These are phyloP conservation scores for Eulemur albifrons DNA, from an alignment of 2,797 vertebrate species.

Conservation along the genomic window DNA sequence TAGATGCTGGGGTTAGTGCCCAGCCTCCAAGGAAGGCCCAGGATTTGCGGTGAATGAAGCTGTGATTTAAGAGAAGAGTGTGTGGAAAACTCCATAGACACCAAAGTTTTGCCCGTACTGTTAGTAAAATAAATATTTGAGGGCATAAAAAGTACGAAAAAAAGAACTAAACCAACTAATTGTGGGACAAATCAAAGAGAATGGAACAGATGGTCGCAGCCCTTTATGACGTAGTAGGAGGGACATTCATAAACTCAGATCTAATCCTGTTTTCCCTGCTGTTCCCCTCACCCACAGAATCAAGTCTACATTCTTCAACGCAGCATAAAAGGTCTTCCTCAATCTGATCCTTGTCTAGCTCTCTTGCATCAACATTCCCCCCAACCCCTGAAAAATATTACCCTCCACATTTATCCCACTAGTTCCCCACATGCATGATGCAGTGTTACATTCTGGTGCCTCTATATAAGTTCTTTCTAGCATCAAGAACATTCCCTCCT, in stretches of 20 bases:
- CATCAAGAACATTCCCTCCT: neutral
- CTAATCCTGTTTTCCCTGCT: neutral
- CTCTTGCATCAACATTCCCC: neutral
- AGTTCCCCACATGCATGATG: neutral
- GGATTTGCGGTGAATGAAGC: neutral
- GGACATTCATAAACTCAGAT: neutral
- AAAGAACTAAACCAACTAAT: neutral
- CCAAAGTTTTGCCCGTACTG: constrained; percentile 1
- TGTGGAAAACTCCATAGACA: neutral
- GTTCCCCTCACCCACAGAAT: neutral
- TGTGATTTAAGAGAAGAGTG: neutral
- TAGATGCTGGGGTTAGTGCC: neutral
- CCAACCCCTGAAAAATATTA: neutral
- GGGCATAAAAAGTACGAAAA: neutral
- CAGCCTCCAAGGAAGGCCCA: neutral
- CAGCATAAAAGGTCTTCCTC: neutral
- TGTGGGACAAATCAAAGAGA: neutral
- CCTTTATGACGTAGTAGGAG: neutral
- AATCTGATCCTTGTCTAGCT: neutral
- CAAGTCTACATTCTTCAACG: neutral
- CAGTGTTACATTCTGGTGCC: neutral
- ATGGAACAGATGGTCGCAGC: neutral
- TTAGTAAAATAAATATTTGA: constrained; percentile 49
- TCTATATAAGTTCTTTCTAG: neutral
- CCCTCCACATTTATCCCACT: neutral